Evolutionary conservation across 2,888 invertebrate species (phyloP).

Genomic region (Liopterus haemorrhoidalis): DNA sequence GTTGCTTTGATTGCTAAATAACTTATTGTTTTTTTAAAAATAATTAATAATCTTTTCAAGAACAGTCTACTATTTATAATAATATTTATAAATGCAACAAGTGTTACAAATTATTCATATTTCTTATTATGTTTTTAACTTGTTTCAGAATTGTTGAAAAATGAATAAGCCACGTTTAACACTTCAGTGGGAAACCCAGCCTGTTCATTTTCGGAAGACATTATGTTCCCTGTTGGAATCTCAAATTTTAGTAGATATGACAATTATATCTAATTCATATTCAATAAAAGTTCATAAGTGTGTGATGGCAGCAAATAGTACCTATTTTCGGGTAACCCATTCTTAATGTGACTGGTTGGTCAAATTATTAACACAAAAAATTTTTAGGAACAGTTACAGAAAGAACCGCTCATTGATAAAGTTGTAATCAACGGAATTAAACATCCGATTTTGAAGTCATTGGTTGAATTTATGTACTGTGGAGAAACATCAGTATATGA

Average conservation of each 20-base stretch:
- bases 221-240: conserved; percentile 66
- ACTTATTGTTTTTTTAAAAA: too few species aligned
- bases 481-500: conserved; percentile 66
- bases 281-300: conserved; percentile 69
- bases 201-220: conserved; percentile 60
- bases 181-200: conserved; percentile 66
- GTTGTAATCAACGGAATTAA: conserved; percentile 62
- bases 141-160: too few species aligned
- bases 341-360: not conserved
- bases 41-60: too few species aligned
- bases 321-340: conserved; percentile 61
- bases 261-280: conserved; percentile 68
- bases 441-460: conserved; percentile 62
- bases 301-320: conserved; percentile 66
- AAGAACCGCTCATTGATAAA: conserved; percentile 53
- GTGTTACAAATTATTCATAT: too few species aligned
- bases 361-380: conserved; percentile 3
- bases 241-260: conserved; percentile 68
- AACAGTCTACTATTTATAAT: too few species aligned
- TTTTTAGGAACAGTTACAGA: conserved; percentile 53
- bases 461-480: conserved; percentile 72
- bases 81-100: too few species aligned
- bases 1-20: too few species aligned
- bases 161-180: too few species aligned
- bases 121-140: too few species aligned